phyloP scores from a whole-genome alignment of 2,797 vertebrate genomes.

The Aratinga solstitialis region DNA sequence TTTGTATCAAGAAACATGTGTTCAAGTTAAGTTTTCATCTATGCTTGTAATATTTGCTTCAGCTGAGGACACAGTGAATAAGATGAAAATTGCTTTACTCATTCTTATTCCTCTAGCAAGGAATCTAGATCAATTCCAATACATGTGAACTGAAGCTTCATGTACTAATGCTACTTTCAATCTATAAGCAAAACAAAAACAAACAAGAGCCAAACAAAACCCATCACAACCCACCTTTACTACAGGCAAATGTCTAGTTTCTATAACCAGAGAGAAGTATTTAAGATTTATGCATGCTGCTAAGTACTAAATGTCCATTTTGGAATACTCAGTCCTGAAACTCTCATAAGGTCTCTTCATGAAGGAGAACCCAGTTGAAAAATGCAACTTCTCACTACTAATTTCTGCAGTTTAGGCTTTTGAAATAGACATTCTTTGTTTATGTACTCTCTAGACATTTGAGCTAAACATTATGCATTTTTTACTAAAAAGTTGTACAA shows the following conservation, averaged over 20 bases:
- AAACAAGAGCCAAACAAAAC: background rate
- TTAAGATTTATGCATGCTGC: background rate
- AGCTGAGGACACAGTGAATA: background rate
- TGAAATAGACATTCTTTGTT: background rate
- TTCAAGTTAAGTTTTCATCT: background rate
- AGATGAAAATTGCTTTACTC: background rate
- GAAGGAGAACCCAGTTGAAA: background rate
- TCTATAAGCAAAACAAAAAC: background rate
- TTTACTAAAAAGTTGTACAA: background rate
- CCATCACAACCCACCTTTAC: background rate
- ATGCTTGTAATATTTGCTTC: background rate
- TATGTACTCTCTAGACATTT: background rate
- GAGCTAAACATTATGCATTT: background rate
- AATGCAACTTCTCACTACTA: background rate
- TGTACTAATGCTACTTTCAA: background rate
- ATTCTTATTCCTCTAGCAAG: background rate
- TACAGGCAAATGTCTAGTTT: background rate
- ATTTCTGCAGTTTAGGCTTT: background rate
- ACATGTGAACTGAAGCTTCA: background rate
- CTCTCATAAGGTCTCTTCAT: background rate
- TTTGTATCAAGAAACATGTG: background rate
- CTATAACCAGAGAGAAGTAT: background rate
- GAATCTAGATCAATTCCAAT: background rate
- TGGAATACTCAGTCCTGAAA: background rate
- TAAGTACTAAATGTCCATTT: background rate